Evolutionary conservation across 1,140 invertebrate species (phyloP), one percentile per base, ranked within the genome.

Genomic region (Gryon sp.): DNA sequence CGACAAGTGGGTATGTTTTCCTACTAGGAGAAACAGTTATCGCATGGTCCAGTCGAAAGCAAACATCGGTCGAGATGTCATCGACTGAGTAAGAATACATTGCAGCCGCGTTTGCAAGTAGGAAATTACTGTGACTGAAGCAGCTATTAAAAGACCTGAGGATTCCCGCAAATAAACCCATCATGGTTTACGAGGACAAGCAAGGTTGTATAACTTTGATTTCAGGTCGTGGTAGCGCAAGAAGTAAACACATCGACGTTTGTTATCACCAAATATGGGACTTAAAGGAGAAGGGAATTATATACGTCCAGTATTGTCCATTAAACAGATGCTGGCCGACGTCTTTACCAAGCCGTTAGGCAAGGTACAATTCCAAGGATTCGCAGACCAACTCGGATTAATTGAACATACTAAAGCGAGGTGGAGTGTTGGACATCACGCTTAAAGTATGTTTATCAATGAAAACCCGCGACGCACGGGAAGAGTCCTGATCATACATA

Each of bases 191-290:
- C 7, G 45, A 50, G 7, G 45, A 50, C 16, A 50, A 50, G 4
- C 45, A 50, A 26, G 45, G 45, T 3, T 50, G 45, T 19, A 50
- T 50, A 19, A 4, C 9, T n/a, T 32, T 50, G 7, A 50, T 50
- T 19, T 50, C 45, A 4, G 11, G 38, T 46, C 16, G 16, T 1
- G 34, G 24, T 22, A 43, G 57, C 0, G 57, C 57, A 14, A 8
- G 41, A 15, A 62, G 30, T n/a, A 62, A 62, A 19, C 57, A 46
- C 19, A 62, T 62, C 7, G 41, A 62, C 26, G 57, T 62, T 2
- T 62, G 41, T 5, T 30, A 62, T 24, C 57, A 62, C 24, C 43
- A 60, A 28, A 9, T 62, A 9, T 30, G 43, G 3, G 30, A 46
- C 48, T 19, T 62, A 11, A 8, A 20, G 3, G 57, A 62, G 8